These are phyloP conservation scores for Aspiorhynchus laticeps DNA, from an alignment of 2,113 vertebrate genomes.

Conservation along the genomic window DNA sequence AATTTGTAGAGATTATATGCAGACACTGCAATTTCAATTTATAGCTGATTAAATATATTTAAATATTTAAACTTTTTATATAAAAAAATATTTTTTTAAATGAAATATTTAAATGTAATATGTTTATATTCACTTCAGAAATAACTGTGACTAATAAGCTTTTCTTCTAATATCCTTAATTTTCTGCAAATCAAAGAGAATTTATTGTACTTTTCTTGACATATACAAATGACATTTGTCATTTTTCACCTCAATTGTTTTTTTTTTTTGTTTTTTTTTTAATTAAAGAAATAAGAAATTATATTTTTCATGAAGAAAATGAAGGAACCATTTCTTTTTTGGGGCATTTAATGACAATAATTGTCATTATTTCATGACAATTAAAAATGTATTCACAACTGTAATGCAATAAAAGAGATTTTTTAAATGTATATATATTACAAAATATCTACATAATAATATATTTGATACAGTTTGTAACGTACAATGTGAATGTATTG, in stretches of 20 bases:
- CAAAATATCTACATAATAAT: neutral
- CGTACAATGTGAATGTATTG: neutral
- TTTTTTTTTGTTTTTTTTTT: no score
- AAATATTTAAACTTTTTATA: neutral
- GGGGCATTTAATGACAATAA: no score
- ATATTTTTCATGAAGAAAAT: no score
- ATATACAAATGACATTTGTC: no score
- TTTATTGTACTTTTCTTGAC: neutral
- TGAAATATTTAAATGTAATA: neutral
- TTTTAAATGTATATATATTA: neutral
- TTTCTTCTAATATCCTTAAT: no score
- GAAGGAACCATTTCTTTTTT: no score
- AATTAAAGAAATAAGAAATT: no score
- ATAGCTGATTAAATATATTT: neutral
- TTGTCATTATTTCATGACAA: no score
- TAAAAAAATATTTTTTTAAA: no score
- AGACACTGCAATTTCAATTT: neutral
- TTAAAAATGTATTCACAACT: no score
- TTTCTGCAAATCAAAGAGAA: neutral
- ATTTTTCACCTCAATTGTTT: neutral
- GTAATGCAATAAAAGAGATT: neutral
- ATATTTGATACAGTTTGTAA: neutral
- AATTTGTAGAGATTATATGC: neutral
- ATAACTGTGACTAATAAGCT: neutral
- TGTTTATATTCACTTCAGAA: neutral